phyloP scores from a whole-genome alignment of 2,113 vertebrate genomes.

The Dicaeum eximium region DNA sequence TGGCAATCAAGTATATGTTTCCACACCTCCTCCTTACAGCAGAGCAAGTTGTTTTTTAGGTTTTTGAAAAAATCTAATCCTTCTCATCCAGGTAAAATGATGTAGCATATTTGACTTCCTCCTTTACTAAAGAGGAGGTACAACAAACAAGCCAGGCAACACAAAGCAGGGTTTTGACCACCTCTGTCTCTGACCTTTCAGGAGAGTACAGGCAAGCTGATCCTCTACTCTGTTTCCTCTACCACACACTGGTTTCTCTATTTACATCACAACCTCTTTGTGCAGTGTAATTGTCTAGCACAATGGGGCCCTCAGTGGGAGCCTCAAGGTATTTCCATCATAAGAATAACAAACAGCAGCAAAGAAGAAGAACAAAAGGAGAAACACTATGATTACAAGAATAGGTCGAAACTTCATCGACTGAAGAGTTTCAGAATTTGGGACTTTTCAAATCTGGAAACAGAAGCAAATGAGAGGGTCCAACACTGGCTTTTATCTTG shows the following conservation, averaged over 20 bases:
- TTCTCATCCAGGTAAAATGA: background rate
- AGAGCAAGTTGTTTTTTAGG: background rate
- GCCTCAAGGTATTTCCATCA: constrained; percentile 49
- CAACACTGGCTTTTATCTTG: background rate
- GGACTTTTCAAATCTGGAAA: background rate
- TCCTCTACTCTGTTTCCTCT: constrained; percentile 24
- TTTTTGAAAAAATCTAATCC: background rate
- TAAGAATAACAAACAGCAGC: constrained; percentile 38
- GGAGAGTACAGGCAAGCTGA: background rate
- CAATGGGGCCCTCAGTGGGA: constrained; percentile 60
- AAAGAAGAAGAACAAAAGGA: constrained; percentile 28
- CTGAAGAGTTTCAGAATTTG: background rate
- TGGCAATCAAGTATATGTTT: background rate
- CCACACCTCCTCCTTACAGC: background rate
- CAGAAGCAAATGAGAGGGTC: background rate
- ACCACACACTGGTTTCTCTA: constrained; percentile 30
- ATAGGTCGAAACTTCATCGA: background rate
- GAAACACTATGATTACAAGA: background rate
- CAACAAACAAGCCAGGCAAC: background rate
- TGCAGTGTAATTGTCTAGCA: background rate
- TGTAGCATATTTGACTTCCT: background rate
- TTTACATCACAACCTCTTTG: constrained; percentile 41
- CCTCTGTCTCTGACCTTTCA: background rate
- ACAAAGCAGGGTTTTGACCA: background rate
- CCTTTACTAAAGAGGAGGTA: background rate